phyloP scores from a whole-genome alignment of 2,888 invertebrate genomes.

The Ormyrus nitidulus region DNA sequence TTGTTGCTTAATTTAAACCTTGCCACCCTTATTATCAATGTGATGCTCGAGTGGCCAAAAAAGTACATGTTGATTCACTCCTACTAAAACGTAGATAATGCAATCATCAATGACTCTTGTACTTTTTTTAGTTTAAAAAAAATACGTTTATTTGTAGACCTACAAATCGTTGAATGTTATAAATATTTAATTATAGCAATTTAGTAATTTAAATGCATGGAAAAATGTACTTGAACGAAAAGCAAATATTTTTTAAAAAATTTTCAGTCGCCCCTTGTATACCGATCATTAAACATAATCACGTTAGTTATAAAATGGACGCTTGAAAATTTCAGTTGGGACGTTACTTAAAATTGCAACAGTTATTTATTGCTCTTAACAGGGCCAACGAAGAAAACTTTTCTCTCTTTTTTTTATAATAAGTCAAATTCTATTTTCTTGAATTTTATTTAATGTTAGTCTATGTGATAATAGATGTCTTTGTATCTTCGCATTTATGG shows the following conservation, averaged over 20 bases:
- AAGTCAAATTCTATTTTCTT: conserved; percentile 6
- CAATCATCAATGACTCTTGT: conserved; percentile 5
- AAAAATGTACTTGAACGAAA: neutral
- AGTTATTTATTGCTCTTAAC: neutral
- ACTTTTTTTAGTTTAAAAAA: conserved; percentile 9
- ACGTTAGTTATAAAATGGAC: conserved; percentile 1
- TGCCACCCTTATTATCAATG: conserved; percentile 15
- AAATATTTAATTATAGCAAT: conserved; percentile 34
- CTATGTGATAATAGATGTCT: conserved; percentile 48
- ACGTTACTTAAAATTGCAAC: conserved; percentile 13
- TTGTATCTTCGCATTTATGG: conserved; percentile 21
- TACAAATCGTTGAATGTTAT: conserved; percentile 33
- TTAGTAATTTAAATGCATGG: conserved; percentile 16
- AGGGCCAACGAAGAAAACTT: neutral
- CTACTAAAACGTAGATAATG: conserved; percentile 6
- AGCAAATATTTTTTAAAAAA: conserved; percentile 6
- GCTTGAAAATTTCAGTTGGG: neutral
- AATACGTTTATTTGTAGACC: conserved; percentile 1
- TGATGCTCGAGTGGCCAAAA: conserved; percentile 20
- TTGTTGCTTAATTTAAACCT: conserved; percentile 15
- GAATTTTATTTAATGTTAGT: conserved; percentile 18
- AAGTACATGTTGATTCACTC: conserved; percentile 2
- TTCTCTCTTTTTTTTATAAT: neutral
- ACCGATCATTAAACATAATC: neutral
- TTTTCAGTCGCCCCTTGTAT: neutral